Base-by-base conservation (phyloP, 2,888 invertebrate genomes). In the Azorinus chamasolen region DNA sequence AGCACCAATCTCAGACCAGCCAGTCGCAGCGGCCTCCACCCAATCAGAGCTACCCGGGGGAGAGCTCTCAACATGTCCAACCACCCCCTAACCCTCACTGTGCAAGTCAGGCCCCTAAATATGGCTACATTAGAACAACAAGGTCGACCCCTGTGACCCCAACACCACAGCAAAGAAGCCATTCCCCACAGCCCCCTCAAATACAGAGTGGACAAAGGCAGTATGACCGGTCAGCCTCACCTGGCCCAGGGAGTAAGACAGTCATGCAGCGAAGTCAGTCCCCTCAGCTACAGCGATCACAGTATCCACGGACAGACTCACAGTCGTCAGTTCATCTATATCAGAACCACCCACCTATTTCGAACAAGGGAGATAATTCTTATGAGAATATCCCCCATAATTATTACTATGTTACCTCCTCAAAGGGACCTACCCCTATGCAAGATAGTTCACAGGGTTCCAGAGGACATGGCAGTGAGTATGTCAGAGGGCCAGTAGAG, bases 71-170 rank as follows among this genome's bases (percentile, higher is more conserved):
- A 18, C 62, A 51, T 27, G 41, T 14, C n/a, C 51, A 50, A 39
- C 50, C 57, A 27, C 50, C 50, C 0, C 57, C 62, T 18, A 32
- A 54, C 39, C 32, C 63, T 18, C 51, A 55, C 12, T 46, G 59
- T 39, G 22, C 63, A 41, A 25, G 58, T 22, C 74, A 63, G 45
- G 69, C 46, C n/a, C 66, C 58, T 20, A 27, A 58, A 18, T 66
- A 63, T 53, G 71, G 65, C n/a, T 66, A 66, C 58, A 61, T 68
- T 20, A 54, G 54, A n/a, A 74, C 69, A 43, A 45, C 69, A 14
- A 58, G 59, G 18, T 68, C 76, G 20, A 70, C 74, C 1, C 76
- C 65, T 22, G 73, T 79, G 2, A 77, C 70, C 14, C 75, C 75
- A 3, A 69, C 63, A 41, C 75, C 78, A 6, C 73, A 51, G 37